Evolutionary conservation across 2,888 invertebrate genomes (phyloP), one percentile per base, ranked within the genome.

Genomic region (Pemphredon lugubris): DNA sequence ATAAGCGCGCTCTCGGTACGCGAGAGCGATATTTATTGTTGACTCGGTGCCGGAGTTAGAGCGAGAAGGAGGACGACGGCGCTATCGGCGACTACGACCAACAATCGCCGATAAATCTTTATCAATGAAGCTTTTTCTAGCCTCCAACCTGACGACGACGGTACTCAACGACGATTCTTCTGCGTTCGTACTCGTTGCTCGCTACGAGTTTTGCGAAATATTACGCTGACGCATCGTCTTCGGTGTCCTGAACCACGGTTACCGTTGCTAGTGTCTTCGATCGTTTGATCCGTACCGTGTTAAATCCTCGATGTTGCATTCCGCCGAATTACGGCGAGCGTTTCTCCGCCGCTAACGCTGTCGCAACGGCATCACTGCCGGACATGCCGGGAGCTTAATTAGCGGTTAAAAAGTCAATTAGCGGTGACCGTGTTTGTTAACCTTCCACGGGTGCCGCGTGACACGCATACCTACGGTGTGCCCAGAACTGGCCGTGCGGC

Each of bases 361-460:
- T 39, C 63, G 54, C 57, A 70, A 73, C 61, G 53, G 45, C 69
- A 69, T 77, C 73, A 71, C 75, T 54, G 60, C 65, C 63, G 80
- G 77, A 74, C 74, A 77, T 77, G 66, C 76, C 77, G 45, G 26
- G 21, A 45, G 80, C 79, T 81, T 86, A 85, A 86, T 86, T 83
- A 85, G 76, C 77, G 79, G 83, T 86, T 84, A 83, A 84, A 84
- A 85, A 84, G 85, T 84, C 84, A 86, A 86, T 86, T 84, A 86
- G 82, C 81, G 77, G 79, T 84, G 85, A 85, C 82, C 77, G 83
- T 85, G 82, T 84, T 85, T 82, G 81, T 83, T 82, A 80, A 82
- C 78, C 81, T 85, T 75, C 73, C 74, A 64, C 73, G 75, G 71
- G 64, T 70, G 60, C 74, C 79, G 70, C 74, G 72, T 79, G 81